These are phyloP conservation scores for Embiotoca jacksoni DNA, from an alignment of 2,113 vertebrate species.

Conservation along the genomic window DNA sequence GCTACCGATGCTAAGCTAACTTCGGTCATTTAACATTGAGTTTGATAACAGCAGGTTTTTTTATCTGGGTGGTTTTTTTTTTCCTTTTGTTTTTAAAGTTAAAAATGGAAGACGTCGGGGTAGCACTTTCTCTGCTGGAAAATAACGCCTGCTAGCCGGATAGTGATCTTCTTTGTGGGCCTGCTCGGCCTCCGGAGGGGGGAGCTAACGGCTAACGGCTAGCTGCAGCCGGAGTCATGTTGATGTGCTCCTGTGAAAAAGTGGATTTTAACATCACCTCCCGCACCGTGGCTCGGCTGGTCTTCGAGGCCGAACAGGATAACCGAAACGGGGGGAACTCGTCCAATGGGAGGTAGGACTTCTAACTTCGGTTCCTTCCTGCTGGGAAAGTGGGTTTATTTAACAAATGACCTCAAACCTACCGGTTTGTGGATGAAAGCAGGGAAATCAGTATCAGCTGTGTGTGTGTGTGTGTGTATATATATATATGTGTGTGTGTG, in stretches of 20 bases:
- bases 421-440: no score
- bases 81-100: conserved; percentile 10
- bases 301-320: conserved; percentile 83
- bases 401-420: no score
- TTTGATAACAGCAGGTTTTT: background rate
- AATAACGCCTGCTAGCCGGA: conserved; percentile 35
- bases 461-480: no score
- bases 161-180: conserved; percentile 35
- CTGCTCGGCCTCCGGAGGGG: conserved; percentile 31
- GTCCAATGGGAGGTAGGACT: conserved; percentile 86
- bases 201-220: conserved; percentile 45
- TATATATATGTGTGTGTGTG: no score
- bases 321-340: conserved; percentile 81
- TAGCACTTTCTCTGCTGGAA: conserved; percentile 1
- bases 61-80: background rate
- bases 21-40: background rate
- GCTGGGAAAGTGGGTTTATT: no score
- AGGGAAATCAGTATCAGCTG: no score
- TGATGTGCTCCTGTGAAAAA: conserved; percentile 86
- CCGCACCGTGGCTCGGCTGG: conserved; percentile 81
- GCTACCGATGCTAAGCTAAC: background rate
- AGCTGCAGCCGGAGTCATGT: conserved; percentile 72
- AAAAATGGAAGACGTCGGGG: conserved; percentile 36
- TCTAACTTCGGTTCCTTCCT: background rate
- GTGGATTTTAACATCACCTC: conserved; percentile 82